Percentiles rank a stretch among this genome's conserved stretches.
phyloP scores from a whole-genome alignment of 92 coral and sea anemone genomes.

The Chrysogorgia sp. region DNA sequence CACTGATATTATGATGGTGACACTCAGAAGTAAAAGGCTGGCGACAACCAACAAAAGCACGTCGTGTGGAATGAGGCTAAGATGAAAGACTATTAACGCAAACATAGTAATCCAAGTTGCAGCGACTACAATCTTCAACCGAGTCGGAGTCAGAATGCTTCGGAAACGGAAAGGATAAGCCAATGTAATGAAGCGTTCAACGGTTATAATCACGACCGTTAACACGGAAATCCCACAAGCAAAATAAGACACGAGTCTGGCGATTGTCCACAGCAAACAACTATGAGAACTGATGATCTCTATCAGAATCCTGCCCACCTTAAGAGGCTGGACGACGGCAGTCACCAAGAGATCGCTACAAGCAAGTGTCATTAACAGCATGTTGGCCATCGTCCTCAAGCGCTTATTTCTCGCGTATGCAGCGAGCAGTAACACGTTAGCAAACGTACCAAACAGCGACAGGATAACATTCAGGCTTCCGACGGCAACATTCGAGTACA shows the following conservation, averaged over 20 bases:
- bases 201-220: conserved; percentile 3
- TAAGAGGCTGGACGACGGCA: conserved; percentile 5
- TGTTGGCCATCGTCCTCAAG: neutral
- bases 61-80: conserved; percentile 1
- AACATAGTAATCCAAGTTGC: conserved; percentile 1
- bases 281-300: conserved; percentile 2
- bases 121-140: neutral
- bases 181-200: conserved; percentile 36
- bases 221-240: conserved; percentile 17
- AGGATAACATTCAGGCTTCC: neutral
- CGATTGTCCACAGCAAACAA: conserved; percentile 24
- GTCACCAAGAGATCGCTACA: conserved; percentile 22
- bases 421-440: neutral
- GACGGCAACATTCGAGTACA: conserved; percentile 11
- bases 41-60: neutral
- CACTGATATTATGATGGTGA: neutral
- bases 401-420: neutral
- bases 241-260: conserved; percentile 9
- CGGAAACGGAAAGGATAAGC: conserved; percentile 27
- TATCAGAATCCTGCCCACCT: neutral
- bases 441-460: conserved; percentile 15
- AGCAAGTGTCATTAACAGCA: conserved; percentile 11
- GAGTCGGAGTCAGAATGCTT: neutral
- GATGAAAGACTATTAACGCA: neutral
- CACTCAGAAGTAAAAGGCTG: neutral